Evolutionary conservation across 2,888 invertebrate species (phyloP).

Genomic region (Sinotaia quadrata): DNA sequence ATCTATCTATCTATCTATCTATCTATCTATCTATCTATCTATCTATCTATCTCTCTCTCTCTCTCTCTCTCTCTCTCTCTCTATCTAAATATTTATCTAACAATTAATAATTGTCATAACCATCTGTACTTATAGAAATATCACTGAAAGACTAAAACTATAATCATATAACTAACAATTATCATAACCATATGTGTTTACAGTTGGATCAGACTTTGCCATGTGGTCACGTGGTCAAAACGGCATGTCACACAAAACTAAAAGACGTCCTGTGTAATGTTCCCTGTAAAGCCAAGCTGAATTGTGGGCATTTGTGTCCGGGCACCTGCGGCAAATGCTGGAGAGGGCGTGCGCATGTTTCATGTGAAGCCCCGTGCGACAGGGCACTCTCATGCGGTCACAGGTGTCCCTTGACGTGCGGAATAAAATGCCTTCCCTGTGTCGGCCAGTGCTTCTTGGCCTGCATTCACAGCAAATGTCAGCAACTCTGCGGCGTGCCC

Average conservation of each 20-base stretch:
- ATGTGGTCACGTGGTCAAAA: conserved; percentile 24
- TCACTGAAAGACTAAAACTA: no score
- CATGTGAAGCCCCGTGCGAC: neutral
- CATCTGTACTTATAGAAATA: no score
- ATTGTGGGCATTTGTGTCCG: neutral
- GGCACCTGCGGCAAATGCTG: neutral
- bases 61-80: no score
- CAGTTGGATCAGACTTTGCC: conserved; percentile 16
- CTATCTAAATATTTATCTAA: no score
- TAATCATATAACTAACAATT: no score
- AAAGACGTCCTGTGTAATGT: neutral
- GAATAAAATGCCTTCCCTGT: neutral
- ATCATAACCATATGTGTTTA: neutral
- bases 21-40: no score
- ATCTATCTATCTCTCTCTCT: no score
- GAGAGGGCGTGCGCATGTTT: neutral
- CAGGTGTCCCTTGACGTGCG: neutral
- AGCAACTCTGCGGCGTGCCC: neutral
- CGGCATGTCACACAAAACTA: conserved; percentile 5
- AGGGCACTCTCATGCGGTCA: neutral
- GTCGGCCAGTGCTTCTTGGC: neutral
- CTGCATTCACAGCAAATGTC: neutral
- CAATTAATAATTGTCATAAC: no score
- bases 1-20: no score
- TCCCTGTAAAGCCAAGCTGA: neutral